These are phyloP conservation scores for Tragopan temminckii DNA, from an alignment of 2,797 vertebrate genomes.

Conservation along the genomic window DNA sequence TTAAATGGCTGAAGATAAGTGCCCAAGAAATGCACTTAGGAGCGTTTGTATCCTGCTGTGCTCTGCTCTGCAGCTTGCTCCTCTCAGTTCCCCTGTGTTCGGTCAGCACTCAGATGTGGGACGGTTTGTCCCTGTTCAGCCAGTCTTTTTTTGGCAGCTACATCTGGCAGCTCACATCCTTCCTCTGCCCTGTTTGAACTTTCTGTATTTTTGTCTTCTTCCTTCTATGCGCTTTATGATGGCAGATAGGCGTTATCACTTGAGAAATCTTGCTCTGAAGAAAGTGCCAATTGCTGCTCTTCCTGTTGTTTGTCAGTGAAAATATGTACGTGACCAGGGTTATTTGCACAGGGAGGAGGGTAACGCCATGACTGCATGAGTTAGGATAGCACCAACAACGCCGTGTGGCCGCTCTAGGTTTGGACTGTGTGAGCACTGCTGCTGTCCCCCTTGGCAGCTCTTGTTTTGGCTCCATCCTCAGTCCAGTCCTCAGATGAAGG, in stretches of 20 bases:
- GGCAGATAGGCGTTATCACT: neutral
- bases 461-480: neutral
- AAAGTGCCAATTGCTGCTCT: neutral
- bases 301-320: neutral
- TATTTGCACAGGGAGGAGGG: neutral
- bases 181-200: neutral
- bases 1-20: neutral
- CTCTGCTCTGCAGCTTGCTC: neutral
- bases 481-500: neutral
- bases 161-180: neutral
- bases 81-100: fast-evolving
- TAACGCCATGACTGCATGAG: neutral
- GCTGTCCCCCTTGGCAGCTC: neutral
- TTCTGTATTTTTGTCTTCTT: neutral
- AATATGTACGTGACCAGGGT: neutral
- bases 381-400: neutral
- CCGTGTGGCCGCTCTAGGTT: neutral
- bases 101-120: neutral
- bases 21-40: neutral
- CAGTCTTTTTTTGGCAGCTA: neutral
- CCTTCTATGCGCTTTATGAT: neutral
- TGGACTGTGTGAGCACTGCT: neutral
- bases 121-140: neutral
- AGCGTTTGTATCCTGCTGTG: fast-evolving
- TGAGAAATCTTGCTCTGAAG: neutral